Base-by-base conservation (phyloP, 1,140 invertebrate genomes). In the Eriosoma lanigerum region DNA sequence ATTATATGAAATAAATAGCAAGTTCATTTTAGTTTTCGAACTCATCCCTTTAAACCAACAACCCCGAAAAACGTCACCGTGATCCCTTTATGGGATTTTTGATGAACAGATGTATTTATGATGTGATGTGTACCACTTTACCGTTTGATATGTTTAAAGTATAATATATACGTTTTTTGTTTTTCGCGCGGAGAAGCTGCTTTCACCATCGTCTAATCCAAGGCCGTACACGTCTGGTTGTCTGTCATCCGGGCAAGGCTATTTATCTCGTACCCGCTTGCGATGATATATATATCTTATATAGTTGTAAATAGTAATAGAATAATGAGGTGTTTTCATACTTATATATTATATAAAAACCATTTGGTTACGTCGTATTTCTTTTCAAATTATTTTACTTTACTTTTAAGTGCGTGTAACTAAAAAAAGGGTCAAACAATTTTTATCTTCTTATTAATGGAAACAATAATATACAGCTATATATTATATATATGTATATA, bases 211-310 rank as follows among this genome's bases (percentile, higher is more conserved):
- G 56, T 46, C 54, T 46, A 21, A 32, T 58, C 75, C 75, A 78
- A 78, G 75, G 75, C 75, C 44, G 9, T 38, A 38, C 32, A 38
- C 44, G 75, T 78, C 56, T 78, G 75, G 75, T 78, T 78, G 75
- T 78, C 75, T 78, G 56, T 78, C 75, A 78, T 78, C 38, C 56
- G 56, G 75, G 44, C 75, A 78, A 78, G 75, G 75, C 75, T 78
- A 48, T 78, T 58, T 78, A 60, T 78, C 32, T 60, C 75, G 9
- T 13, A 46, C 12, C 29, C 24, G 50, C 4, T 38, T 38, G 32
- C 32, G 32, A 38, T 38, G 32, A 54, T 73, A 52, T 38, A 44
- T 32, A n/a, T 64, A 64, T 64, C 38, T 44, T 3, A 38, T 38
- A 32, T n/a, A 54, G 48, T 38, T 73, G 50, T 56, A 46, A 21